Base-by-base conservation (phyloP, 2,888 invertebrate genomes). In the Sussaba pulchella region DNA sequence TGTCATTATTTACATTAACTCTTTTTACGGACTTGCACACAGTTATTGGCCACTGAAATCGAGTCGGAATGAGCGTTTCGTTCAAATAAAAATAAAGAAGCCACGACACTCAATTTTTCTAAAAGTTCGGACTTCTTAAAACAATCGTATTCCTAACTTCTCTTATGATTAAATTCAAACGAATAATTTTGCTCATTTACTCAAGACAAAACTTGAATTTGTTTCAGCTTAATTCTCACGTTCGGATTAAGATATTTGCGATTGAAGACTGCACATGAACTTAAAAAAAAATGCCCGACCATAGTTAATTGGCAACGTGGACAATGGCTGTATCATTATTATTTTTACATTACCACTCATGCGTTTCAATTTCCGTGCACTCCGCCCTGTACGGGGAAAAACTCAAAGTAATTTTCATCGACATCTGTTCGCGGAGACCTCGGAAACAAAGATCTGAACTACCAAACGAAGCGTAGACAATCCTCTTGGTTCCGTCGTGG, bases 401-500 rank as follows among this genome's bases (percentile, higher is more conserved):
- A 61, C 61, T 59, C 21, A 21, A 39, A 31, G 50, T 66, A 71
- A 66, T 64, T 77, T 66, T 47, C 39, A 17, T 24, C 45, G 67
- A 47, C 77, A 78, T 78, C 69, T 78, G 67, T 45, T 64, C 59
- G 14, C 36, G 6, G 39, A 52, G 19, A 21, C 31, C 9, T 31
- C 59, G 50, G 45, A 70, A 43, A 36, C 19, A 50, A n/a, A n/a
- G n/a, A n/a, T n/a, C n/a, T n/a, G n/a, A n/a, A n/a, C 31, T 39
- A 47, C 64, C 47, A 41, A 41, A 71, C 70, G 52, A 26, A 64
- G 39, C 63, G 64, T 24, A 71, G 57, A 36, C 63, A 72, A 72
- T 52, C 67, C 67, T 72, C 36, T 63, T 63, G 69, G 26, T 61
- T 26, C 31, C 41, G 26, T 52, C 50, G 41, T 8, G 50, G 59